Percentiles rank a stretch among this genome's conserved stretches.
These are phyloP conservation scores for Protomyctophum bolini DNA, from an alignment of 2,113 vertebrate genomes.

Conservation along the genomic window DNA sequence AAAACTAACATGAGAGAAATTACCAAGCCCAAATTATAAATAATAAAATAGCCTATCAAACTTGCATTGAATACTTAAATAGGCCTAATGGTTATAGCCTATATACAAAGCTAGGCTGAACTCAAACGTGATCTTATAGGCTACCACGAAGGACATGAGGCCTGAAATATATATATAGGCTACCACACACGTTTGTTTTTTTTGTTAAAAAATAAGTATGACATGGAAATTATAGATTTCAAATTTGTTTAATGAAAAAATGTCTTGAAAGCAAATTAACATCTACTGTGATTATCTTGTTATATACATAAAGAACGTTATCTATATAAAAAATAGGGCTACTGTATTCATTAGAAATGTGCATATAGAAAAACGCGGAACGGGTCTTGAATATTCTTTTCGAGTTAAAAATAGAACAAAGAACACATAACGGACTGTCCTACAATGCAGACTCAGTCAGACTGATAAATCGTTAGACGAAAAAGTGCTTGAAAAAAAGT, in stretches of 20 bases:
- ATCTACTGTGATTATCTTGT: conserved; percentile 17
- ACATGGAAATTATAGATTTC: conserved; percentile 25
- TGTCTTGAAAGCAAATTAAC: conserved; percentile 55
- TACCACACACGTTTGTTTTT: too few species aligned
- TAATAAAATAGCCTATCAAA: too few species aligned
- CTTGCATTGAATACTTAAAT: too few species aligned
- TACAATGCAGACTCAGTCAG: too few species aligned
- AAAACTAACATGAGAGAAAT: too few species aligned
- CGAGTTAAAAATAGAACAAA: conserved; percentile 47
- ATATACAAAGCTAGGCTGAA: too few species aligned
- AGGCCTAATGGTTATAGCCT: too few species aligned
- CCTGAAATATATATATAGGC: too few species aligned
- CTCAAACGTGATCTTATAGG: too few species aligned
- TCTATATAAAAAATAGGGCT: conserved; percentile 57
- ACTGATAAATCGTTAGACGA: too few species aligned
- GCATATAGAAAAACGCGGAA: conserved; percentile 1
- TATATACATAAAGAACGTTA: conserved; percentile 56
- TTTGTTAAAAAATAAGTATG: neutral
- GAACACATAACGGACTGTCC: conserved; percentile 1
- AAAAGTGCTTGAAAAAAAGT: conserved; percentile 63
- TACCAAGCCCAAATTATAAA: too few species aligned
- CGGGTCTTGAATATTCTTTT: conserved; percentile 6
- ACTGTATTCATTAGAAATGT: conserved; percentile 35
- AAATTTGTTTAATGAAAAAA: conserved; percentile 65
- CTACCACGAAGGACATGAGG: too few species aligned